A percentile compares a stretch with the other conserved stretches of the same genome.
phyloP scores from a whole-genome alignment of 2,797 vertebrate species.

The Scleropages formosus region DNA sequence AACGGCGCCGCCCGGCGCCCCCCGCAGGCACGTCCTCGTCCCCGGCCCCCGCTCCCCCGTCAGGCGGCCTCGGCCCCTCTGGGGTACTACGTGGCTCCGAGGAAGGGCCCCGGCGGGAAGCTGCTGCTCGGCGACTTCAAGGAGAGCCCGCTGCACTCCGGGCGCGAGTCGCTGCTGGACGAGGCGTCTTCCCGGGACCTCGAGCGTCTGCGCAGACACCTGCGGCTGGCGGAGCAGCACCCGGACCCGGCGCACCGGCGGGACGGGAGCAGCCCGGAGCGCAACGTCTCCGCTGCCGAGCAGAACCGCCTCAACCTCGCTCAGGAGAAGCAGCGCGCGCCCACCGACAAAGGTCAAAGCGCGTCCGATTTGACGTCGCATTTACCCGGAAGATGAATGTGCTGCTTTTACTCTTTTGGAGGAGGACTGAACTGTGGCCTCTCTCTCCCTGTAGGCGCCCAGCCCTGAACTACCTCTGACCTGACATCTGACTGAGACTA shows the following conservation, averaged over 20 bases:
- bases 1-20: slow-evolving; percentile 24
- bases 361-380: not conserved
- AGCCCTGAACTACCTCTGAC: slow-evolving; percentile 58
- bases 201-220: slow-evolving; percentile 74
- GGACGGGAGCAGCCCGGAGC: slow-evolving; percentile 75
- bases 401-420: not conserved
- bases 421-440: too few species aligned
- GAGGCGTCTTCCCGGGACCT: slow-evolving; percentile 64
- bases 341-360: slow-evolving; percentile 68
- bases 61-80: slow-evolving; percentile 77
- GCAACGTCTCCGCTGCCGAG: slow-evolving; percentile 72
- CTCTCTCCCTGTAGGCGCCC: slow-evolving; percentile 52
- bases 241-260: slow-evolving; percentile 80
- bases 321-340: slow-evolving; percentile 74
- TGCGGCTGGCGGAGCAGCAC: slow-evolving; percentile 82
- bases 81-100: slow-evolving; percentile 80
- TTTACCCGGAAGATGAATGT: too few species aligned
- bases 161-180: slow-evolving; percentile 61
- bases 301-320: slow-evolving; percentile 87
- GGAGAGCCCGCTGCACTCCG: slow-evolving; percentile 61
- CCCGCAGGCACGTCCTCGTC: slow-evolving; percentile 42
- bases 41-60: slow-evolving; percentile 57
- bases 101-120: slow-evolving; percentile 65
- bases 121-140: slow-evolving; percentile 49
- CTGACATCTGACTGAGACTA: slow-evolving; percentile 50